Percentiles rank a stretch among this genome's conserved stretches.
These are phyloP conservation scores for Himalopsyche kuldschensis DNA, from an alignment of 2,888 invertebrate genomes.

Conservation along the genomic window DNA sequence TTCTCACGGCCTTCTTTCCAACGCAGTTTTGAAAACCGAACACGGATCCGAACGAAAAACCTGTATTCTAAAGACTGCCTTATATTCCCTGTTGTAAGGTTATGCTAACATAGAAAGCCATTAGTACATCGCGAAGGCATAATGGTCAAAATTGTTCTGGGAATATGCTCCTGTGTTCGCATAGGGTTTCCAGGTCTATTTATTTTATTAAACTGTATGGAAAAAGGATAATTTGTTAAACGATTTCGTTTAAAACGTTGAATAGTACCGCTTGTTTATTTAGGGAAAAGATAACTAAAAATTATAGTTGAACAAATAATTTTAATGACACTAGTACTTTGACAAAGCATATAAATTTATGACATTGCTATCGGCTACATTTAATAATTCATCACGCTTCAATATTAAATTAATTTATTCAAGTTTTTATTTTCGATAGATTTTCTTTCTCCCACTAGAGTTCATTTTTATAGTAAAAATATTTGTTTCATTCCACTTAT, in stretches of 20 bases:
- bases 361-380: too few relatives aligned
- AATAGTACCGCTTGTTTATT: background rate
- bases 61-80: background rate
- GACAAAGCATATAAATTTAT: too few relatives aligned
- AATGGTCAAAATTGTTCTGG: slow-evolving; percentile 36
- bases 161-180: background rate
- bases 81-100: slow-evolving; percentile 26
- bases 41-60: background rate
- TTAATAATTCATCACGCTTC: too few relatives aligned
- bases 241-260: background rate
- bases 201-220: background rate
- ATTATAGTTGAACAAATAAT: background rate
- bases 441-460: too few relatives aligned
- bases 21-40: background rate
- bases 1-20: background rate
- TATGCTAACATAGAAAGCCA: slow-evolving; percentile 30
- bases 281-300: background rate
- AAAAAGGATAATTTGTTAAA: background rate
- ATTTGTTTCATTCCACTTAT: too few relatives aligned
- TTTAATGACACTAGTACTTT: background rate
- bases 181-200: background rate
- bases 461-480: too few relatives aligned
- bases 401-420: too few relatives aligned
- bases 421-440: too few relatives aligned
- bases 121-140: slow-evolving; percentile 24